phyloP scores from a whole-genome alignment of 2,888 invertebrate genomes.

The Horisme vitalbata region DNA sequence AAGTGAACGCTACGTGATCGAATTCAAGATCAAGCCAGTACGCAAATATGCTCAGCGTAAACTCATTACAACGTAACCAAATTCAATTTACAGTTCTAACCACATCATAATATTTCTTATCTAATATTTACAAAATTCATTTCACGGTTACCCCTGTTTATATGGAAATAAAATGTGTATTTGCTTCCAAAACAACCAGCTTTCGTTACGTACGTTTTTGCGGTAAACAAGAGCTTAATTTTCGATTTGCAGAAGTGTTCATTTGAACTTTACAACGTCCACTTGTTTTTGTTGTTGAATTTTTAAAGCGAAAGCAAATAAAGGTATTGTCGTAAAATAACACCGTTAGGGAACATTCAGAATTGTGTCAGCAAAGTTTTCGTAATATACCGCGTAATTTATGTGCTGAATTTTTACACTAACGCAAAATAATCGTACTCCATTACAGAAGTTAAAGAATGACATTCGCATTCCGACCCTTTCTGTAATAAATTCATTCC shows the following conservation, averaged over 20 bases:
- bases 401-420: slow-evolving; percentile 7
- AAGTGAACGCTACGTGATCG: slow-evolving; percentile 74
- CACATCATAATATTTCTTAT: slow-evolving; percentile 75
- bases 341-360: slow-evolving; percentile 3
- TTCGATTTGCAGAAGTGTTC: slow-evolving; percentile 43
- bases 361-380: not conserved
- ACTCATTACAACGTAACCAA: slow-evolving; percentile 79
- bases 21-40: slow-evolving; percentile 75
- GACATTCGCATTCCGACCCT: slow-evolving; percentile 52
- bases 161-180: slow-evolving; percentile 48
- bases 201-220: slow-evolving; percentile 38
- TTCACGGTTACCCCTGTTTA: slow-evolving; percentile 48
- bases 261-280: slow-evolving; percentile 24
- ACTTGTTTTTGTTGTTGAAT: slow-evolving; percentile 23
- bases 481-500: slow-evolving; percentile 63
- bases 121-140: slow-evolving; percentile 58
- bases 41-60: slow-evolving; percentile 67
- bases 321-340: slow-evolving; percentile 16
- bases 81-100: slow-evolving; percentile 73
- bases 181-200: slow-evolving; percentile 34
- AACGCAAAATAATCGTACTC: slow-evolving; percentile 15
- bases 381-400: slow-evolving; percentile 1
- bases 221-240: slow-evolving; percentile 46
- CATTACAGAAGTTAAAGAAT: slow-evolving; percentile 26
- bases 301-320: slow-evolving; percentile 22